phyloP scores from a whole-genome alignment of 2,888 invertebrate genomes.

The Pollenia angustigena region DNA sequence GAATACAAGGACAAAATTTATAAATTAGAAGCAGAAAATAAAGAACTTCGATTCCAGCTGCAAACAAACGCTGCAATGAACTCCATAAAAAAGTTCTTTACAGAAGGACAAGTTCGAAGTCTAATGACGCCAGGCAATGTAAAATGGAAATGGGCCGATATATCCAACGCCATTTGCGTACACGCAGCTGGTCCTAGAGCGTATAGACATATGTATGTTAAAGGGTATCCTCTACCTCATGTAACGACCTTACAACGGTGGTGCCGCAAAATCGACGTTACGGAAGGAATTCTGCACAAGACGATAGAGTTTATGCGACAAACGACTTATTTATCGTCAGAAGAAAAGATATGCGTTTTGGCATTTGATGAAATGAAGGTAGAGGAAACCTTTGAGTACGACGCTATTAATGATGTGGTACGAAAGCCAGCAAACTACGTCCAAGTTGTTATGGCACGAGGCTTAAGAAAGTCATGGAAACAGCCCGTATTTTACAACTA shows the following conservation, averaged over 20 bases:
- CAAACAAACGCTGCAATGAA: too few relatives aligned
- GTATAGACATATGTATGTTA: background rate
- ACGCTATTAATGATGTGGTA: slow-evolving; percentile 4
- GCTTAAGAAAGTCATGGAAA: slow-evolving; percentile 28
- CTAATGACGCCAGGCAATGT: background rate
- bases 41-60: too few relatives aligned
- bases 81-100: background rate
- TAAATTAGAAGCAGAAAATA: too few relatives aligned
- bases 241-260: slow-evolving; percentile 15
- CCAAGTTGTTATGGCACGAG: slow-evolving; percentile 44
- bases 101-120: background rate
- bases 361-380: slow-evolving; percentile 46
- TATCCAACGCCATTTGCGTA: background rate
- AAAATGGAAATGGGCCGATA: background rate
- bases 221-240: too few relatives aligned
- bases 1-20: too few relatives aligned
- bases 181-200: background rate
- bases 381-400: background rate
- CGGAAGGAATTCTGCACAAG: background rate
- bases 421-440: slow-evolving; percentile 41
- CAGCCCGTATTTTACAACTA: slow-evolving; percentile 32
- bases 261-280: background rate
- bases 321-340: background rate
- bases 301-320: slow-evolving; percentile 9
- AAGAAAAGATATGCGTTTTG: slow-evolving; percentile 52